Conservation (phyloP, 2,113 vertebrate species). For the Lophochroa leadbeateri region DNA sequence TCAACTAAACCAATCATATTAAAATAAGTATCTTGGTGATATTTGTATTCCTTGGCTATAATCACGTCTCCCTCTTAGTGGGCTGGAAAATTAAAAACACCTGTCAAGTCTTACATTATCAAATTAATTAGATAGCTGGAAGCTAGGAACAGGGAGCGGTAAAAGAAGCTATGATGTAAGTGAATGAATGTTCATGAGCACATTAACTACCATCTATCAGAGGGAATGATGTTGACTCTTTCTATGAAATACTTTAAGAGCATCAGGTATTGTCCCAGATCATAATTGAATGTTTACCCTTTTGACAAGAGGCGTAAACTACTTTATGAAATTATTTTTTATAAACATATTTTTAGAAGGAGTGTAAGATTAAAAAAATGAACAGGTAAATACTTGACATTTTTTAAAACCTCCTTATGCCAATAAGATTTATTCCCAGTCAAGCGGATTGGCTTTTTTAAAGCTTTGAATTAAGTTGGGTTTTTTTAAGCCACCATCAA, state of each 20-base stretch:
- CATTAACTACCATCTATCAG: neutral
- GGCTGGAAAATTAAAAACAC: constrained; percentile 67
- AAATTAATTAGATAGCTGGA: constrained; percentile 59
- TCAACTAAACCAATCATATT: neutral
- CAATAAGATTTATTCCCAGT: neutral
- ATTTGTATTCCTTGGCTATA: constrained; percentile 41
- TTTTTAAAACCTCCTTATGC: neutral
- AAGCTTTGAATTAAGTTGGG: neutral
- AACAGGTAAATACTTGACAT: neutral
- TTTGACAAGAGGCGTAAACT: neutral
- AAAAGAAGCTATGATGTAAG: neutral
- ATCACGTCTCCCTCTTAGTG: constrained; percentile 27
- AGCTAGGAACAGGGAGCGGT: constrained; percentile 13
- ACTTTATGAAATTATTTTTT: neutral
- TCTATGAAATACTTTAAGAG: neutral
- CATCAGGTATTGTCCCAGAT: neutral
- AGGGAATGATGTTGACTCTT: neutral
- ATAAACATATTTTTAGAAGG: neutral
- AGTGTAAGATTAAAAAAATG: neutral
- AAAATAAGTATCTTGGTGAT: constrained; percentile 9
- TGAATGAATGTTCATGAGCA: constrained; percentile 4
- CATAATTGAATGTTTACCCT: neutral
- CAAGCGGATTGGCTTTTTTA: neutral
- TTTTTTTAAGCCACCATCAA: neutral
- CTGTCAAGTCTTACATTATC: constrained; percentile 43